A percentile compares a stretch with the other conserved stretches of the same genome.
These are phyloP conservation scores for Dendrocincla fuliginosa DNA, from an alignment of 2,797 vertebrate species.

Conservation along the genomic window DNA sequence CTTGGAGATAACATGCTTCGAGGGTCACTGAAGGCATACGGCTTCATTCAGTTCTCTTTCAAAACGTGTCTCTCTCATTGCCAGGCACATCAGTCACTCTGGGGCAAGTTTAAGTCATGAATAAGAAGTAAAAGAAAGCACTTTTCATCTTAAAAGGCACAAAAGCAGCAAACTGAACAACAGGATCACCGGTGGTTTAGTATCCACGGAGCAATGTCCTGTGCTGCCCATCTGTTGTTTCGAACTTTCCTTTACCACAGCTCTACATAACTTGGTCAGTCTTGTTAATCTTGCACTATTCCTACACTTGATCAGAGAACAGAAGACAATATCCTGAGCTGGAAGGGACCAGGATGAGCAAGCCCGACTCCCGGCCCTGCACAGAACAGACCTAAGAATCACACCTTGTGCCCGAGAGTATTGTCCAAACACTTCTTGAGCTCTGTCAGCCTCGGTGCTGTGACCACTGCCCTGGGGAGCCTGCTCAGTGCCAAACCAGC, in stretches of 20 bases:
- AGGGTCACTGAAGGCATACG: background rate
- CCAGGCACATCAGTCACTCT: background rate
- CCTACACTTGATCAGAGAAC: background rate
- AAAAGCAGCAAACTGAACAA: background rate
- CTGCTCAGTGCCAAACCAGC: background rate
- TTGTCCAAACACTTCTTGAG: background rate
- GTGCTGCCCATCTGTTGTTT: background rate
- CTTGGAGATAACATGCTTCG: background rate
- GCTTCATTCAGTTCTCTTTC: background rate
- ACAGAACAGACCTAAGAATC: background rate
- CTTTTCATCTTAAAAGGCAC: background rate
- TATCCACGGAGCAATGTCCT: background rate
- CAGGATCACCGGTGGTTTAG: background rate
- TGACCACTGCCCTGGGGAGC: background rate
- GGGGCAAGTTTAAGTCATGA: background rate
- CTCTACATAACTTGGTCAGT: background rate
- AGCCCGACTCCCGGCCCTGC: background rate
- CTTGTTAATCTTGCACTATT: background rate
- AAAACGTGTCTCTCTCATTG: background rate
- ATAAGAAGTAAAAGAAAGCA: background rate
- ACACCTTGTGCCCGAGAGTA: background rate
- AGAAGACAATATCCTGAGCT: background rate
- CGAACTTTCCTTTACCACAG: background rate
- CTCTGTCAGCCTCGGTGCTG: background rate
- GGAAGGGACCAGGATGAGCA: background rate